A percentile compares a stretch with the other conserved stretches of the same genome.
phyloP scores from a whole-genome alignment of 2,797 vertebrate species.

The Arremon aurantiirostris region DNA sequence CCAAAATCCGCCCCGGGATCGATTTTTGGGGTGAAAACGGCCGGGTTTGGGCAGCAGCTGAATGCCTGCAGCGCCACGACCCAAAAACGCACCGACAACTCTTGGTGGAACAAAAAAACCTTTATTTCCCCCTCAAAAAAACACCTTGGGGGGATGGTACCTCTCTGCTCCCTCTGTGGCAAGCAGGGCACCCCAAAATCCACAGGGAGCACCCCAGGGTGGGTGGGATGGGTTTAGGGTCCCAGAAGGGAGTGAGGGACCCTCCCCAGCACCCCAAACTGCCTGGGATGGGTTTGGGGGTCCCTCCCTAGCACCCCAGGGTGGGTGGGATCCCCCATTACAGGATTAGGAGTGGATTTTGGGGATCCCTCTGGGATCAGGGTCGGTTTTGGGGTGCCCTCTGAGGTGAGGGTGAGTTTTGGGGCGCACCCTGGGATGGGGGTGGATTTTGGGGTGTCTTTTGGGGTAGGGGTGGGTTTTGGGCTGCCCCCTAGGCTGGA shows the following conservation, averaged over 20 bases:
- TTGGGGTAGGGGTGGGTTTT: neutral
- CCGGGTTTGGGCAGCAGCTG: neutral
- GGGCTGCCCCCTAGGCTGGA: neutral
- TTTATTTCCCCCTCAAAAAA: neutral
- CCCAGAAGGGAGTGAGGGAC: neutral
- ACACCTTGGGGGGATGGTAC: too few relatives aligned
- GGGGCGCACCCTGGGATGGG: too few relatives aligned
- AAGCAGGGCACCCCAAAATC: neutral
- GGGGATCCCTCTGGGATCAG: too few relatives aligned
- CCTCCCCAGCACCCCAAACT: neutral
- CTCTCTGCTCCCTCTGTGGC: neutral
- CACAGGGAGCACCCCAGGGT: neutral
- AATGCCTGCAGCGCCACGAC: too few relatives aligned
- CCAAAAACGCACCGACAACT: too few relatives aligned
- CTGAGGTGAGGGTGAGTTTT: too few relatives aligned
- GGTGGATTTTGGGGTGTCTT: too few relatives aligned
- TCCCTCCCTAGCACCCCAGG: neutral
- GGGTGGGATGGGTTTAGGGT: neutral
- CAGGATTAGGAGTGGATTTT: too few relatives aligned
- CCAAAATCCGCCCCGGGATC: fast-evolving
- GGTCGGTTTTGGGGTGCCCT: too few relatives aligned
- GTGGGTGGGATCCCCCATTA: neutral
- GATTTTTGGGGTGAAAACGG: neutral
- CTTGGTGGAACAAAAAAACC: neutral
- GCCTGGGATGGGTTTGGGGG: too few relatives aligned